Percentiles rank a stretch among this genome's conserved stretches.
Conservation (phyloP, 1,140 invertebrate species). For the Schlechtendalia chinensis region DNA sequence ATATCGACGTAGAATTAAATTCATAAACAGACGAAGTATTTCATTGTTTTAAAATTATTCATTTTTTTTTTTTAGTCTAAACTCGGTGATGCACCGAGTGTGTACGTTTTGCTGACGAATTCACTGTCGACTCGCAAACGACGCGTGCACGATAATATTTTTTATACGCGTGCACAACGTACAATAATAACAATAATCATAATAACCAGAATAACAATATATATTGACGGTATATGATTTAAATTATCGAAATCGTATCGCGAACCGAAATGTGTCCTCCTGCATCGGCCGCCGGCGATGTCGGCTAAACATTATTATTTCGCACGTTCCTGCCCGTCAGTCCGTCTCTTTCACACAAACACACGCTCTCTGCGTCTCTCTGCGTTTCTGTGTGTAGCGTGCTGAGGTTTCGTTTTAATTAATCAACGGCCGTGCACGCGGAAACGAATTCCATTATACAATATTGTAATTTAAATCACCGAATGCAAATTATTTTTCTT, state of each 20-base stretch:
- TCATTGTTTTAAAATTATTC: no score
- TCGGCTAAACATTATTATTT: slow-evolving; percentile 11
- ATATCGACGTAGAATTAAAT: no score
- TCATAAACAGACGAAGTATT: no score
- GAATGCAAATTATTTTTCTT: slow-evolving; percentile 45
- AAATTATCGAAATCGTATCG: background rate
- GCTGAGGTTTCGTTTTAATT: slow-evolving; percentile 24
- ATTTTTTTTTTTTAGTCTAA: no score
- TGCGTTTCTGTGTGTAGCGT: background rate
- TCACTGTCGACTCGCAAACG: no score
- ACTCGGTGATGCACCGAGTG: no score
- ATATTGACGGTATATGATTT: background rate
- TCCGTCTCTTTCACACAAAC: background rate
- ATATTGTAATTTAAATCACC: slow-evolving; percentile 44
- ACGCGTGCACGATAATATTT: no score
- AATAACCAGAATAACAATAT: no score
- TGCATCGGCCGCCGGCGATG: background rate
- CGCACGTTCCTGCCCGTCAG: background rate
- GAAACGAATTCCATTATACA: slow-evolving; percentile 38
- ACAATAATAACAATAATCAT: no score
- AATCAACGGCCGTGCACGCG: slow-evolving; percentile 14
- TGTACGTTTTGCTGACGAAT: no score
- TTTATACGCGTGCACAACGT: no score
- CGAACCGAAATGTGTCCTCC: background rate
- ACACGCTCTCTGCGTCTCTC: background rate